These are phyloP conservation scores for Pipra filicauda DNA, from an alignment of 2,113 vertebrate genomes.

Conservation along the genomic window DNA sequence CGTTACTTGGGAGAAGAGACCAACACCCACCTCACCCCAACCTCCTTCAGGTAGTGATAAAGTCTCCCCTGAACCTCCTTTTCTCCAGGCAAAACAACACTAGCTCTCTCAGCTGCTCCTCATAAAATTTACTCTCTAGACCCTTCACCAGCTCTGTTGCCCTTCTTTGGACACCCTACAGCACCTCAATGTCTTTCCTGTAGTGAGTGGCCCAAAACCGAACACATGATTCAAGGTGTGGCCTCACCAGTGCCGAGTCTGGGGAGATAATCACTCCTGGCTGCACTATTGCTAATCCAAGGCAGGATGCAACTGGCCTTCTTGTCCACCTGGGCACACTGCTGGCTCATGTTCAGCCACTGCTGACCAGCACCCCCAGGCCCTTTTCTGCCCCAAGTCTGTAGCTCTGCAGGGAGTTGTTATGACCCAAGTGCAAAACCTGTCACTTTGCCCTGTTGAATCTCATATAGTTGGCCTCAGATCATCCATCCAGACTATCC, in stretches of 20 bases:
- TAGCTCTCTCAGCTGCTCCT: neutral
- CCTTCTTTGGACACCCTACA: neutral
- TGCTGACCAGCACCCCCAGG: neutral
- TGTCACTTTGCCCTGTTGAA: neutral
- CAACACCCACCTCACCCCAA: neutral
- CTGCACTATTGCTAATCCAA: rapidly evolving
- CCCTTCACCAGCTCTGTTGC: neutral
- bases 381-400: neutral
- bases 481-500: neutral
- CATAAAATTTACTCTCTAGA: neutral
- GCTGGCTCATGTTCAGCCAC: neutral
- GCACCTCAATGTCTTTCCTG: neutral
- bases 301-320: rapidly evolving
- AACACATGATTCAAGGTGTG: neutral
- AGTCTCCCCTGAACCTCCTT: neutral
- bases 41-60: neutral
- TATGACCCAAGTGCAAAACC: neutral
- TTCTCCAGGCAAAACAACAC: neutral
- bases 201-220: neutral
- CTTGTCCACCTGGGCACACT: neutral
- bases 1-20: neutral
- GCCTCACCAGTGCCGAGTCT: neutral
- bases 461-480: neutral
- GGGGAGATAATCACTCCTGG: neutral
- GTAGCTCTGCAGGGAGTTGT: rapidly evolving